Conservation (phyloP, 2,888 invertebrate genomes). For the Strigamia crassipes region DNA sequence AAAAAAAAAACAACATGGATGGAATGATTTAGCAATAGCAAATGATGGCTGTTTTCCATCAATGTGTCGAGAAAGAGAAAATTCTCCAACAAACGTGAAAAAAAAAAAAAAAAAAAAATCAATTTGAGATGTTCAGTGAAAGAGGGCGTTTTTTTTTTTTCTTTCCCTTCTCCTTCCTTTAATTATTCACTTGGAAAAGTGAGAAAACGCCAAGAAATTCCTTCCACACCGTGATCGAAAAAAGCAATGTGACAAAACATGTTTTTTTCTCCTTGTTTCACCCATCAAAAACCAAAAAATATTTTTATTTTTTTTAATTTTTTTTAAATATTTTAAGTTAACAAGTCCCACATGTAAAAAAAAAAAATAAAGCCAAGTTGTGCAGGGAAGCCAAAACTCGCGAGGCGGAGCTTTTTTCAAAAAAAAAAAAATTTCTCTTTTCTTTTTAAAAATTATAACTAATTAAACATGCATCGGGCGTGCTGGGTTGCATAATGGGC, state of each 20-base stretch:
- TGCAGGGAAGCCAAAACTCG: not conserved
- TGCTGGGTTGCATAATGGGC: conserved; percentile 16
- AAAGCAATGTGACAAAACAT: not conserved
- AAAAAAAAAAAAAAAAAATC: conserved; percentile 10
- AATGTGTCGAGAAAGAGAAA: conserved; percentile 10
- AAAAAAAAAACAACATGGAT: not conserved
- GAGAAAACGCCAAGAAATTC: conserved; percentile 1
- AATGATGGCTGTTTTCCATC: conserved; percentile 2
- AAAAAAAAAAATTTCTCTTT: not conserved
- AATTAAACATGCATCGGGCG: conserved; percentile 10
- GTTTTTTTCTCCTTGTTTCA: not conserved
- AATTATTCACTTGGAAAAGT: conserved; percentile 10
- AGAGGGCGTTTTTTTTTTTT: not conserved
- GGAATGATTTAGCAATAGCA: conserved; percentile 10
- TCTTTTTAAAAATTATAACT: not conserved
- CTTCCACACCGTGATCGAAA: not conserved
- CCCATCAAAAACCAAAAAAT: not conserved
- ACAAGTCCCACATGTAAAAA: not conserved
- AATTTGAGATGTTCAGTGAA: conserved; percentile 2
- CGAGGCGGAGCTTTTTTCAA: not conserved
- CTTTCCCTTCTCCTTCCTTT: not conserved
- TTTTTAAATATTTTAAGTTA: not conserved
- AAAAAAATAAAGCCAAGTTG: not conserved
- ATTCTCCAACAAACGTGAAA: not conserved
- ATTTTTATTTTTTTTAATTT: not conserved